Conservation (phyloP, 1,140 invertebrate species). For the Oscheius sp. region DNA sequence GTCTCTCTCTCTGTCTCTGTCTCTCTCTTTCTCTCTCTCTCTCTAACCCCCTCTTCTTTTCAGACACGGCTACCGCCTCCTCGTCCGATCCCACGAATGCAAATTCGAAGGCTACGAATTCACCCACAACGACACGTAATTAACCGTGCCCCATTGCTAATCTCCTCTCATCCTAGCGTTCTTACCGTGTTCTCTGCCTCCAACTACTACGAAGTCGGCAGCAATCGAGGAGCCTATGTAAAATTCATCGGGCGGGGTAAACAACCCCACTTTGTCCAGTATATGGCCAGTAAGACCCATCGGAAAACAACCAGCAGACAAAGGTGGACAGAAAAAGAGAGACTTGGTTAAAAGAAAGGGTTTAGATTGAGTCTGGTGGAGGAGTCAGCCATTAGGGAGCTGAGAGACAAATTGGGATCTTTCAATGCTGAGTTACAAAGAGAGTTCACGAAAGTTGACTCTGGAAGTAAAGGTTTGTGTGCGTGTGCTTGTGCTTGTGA, state of each 20-base stretch:
- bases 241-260: conserved; percentile 72
- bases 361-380: conserved; percentile 75
- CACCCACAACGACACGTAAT: conserved; percentile 75
- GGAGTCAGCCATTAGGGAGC: conserved; percentile 75
- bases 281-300: conserved; percentile 68
- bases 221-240: conserved; percentile 84
- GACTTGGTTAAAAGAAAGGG: background rate
- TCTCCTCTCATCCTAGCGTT: conserved; percentile 9
- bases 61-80: conserved; percentile 71
- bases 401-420: conserved; percentile 73
- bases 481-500: too few relatives aligned
- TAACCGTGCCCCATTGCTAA: background rate
- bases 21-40: too few relatives aligned
- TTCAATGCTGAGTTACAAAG: conserved; percentile 70
- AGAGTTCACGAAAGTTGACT: conserved; percentile 72
- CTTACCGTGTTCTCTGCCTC: conserved; percentile 89
- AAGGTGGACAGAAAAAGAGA: conserved; percentile 59
- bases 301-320: conserved; percentile 75
- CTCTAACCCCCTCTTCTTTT: too few relatives aligned
- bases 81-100: conserved; percentile 86
- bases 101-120: conserved; percentile 85
- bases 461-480: background rate
- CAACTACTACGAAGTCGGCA: conserved; percentile 86
- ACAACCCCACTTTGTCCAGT: conserved; percentile 79
- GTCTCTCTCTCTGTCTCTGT: too few relatives aligned